Evolutionary conservation across 35 echinoderm and acorn worm genomes (phyloP).

Genomic region (Ophioderma brevispina): DNA sequence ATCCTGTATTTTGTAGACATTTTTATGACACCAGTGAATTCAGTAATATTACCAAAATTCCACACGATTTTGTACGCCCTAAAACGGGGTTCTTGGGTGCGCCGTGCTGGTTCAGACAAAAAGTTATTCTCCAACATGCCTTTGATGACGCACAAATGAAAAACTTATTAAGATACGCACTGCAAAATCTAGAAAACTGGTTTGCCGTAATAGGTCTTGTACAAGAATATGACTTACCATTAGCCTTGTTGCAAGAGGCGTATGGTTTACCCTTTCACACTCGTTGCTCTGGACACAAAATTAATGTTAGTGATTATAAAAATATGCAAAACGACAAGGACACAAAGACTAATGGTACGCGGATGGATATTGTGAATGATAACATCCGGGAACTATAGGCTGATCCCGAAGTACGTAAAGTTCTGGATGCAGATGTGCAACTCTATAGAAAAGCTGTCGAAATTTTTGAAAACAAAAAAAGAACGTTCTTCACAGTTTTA

Average conservation of each 20-base stretch:
- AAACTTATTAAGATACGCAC: slow-evolving; percentile 40
- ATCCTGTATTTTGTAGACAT: slow-evolving; percentile 73
- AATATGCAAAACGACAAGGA: slow-evolving; percentile 12
- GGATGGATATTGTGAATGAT: background rate
- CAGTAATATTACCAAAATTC: background rate
- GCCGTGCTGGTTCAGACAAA: slow-evolving; percentile 89
- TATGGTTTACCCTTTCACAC: slow-evolving; percentile 69
- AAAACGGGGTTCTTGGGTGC: background rate
- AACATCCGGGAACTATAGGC: background rate
- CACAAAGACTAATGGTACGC: background rate
- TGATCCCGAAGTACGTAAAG: slow-evolving; percentile 18
- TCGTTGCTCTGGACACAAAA: slow-evolving; percentile 58
- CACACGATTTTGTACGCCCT: slow-evolving; percentile 20
- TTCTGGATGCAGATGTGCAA: slow-evolving; percentile 28
- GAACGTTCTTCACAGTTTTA: background rate
- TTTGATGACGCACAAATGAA: slow-evolving; percentile 38
- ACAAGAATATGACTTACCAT: slow-evolving; percentile 75
- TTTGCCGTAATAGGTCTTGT: slow-evolving; percentile 85
- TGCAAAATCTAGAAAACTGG: slow-evolving; percentile 78
- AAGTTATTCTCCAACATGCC: slow-evolving; percentile 48
- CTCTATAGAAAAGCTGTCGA: slow-evolving; percentile 40
- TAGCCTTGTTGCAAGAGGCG: slow-evolving; percentile 69
- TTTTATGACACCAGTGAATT: slow-evolving; percentile 33
- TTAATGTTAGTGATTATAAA: slow-evolving; percentile 66
- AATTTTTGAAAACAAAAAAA: slow-evolving; percentile 57